Evolutionary conservation across 2,888 invertebrate species (phyloP), one percentile per base, ranked within the genome.

Genomic region (Orthosia gracilis): DNA sequence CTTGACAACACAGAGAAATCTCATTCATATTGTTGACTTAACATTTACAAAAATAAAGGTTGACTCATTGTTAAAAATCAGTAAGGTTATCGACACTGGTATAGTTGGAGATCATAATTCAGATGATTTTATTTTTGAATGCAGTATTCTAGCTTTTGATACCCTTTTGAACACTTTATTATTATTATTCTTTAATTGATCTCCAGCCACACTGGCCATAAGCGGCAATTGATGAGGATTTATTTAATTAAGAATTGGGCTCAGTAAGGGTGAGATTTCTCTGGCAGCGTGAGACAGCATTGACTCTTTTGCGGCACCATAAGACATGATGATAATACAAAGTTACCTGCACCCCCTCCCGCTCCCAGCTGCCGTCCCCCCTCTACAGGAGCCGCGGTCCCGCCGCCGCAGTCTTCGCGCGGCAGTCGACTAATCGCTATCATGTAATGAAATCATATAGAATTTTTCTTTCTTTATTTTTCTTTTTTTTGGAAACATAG

Each of bases 371-470:
- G 86, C 91, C 89, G 87, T 88, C 90, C 89, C 90, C 90, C 90
- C 87, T 92, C 92, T 89, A 87, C 94, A 93, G 94, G 92, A 91
- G 92, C 91, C 89, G 92, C 89, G 89, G 77, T 82, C 81, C 87
- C 89, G 90, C 85, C 90, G 88, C 80, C 89, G 91, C 90, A 89
- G 90, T 81, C 89, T 87, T 85, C 90, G 91, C 87, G 91, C 92
- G 86, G 91, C 92, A 85, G 93, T 88, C 93, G 90, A 90, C 94
- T 93, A 93, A 89, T 91, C 91, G 87, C 87, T 91, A 90, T 91
- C 95, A 96, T 96, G 96, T 96, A 96, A 96, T 94, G 93, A 94
- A 90, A 94, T 92, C 92, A 93, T 89, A 94, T 93, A 95, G 94
- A 95, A 93, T 93, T 91, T 92, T 94, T 93, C 90, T 92, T 94